A percentile compares a stretch with the other conserved stretches of the same genome.
phyloP scores from a whole-genome alignment of 2,888 invertebrate genomes.

The Listrodromus nycthemerus region DNA sequence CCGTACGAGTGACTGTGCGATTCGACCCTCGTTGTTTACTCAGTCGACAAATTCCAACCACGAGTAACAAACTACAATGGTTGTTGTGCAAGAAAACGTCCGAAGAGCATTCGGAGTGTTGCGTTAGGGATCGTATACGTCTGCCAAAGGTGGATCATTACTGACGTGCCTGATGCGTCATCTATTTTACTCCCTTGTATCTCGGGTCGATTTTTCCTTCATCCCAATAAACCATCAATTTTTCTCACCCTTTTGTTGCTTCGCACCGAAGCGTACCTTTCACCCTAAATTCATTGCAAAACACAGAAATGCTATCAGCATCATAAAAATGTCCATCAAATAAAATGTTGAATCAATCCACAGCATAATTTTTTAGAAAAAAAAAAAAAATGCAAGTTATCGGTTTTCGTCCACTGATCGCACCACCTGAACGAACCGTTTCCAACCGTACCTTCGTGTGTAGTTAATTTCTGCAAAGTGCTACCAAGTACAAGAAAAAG shows the following conservation, averaged over 20 bases:
- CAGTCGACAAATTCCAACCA: constrained; percentile 14
- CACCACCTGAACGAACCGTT: too few relatives aligned
- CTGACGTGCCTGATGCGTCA: not conserved
- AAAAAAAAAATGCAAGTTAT: too few relatives aligned
- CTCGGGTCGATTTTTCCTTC: not conserved
- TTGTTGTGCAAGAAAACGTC: not conserved
- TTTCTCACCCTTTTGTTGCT: not conserved
- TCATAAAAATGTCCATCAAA: too few relatives aligned
- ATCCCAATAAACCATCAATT: not conserved
- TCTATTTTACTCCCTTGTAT: not conserved
- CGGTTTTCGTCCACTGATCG: too few relatives aligned
- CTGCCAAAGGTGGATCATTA: constrained; percentile 14
- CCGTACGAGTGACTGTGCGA: not conserved
- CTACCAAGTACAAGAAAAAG: too few relatives aligned
- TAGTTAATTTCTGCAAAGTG: too few relatives aligned
- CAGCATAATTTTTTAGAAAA: too few relatives aligned
- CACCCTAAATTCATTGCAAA: too few relatives aligned
- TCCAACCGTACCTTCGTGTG: too few relatives aligned
- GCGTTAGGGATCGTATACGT: not conserved
- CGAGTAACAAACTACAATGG: constrained; percentile 17
- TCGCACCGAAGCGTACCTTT: too few relatives aligned
- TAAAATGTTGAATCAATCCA: too few relatives aligned
- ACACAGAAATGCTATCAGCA: too few relatives aligned
- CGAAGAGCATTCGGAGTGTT: constrained; percentile 11
- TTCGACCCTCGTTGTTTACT: constrained; percentile 17